These are phyloP conservation scores for Coelopa pilipes DNA, from an alignment of 2,888 invertebrate species.

Conservation along the genomic window DNA sequence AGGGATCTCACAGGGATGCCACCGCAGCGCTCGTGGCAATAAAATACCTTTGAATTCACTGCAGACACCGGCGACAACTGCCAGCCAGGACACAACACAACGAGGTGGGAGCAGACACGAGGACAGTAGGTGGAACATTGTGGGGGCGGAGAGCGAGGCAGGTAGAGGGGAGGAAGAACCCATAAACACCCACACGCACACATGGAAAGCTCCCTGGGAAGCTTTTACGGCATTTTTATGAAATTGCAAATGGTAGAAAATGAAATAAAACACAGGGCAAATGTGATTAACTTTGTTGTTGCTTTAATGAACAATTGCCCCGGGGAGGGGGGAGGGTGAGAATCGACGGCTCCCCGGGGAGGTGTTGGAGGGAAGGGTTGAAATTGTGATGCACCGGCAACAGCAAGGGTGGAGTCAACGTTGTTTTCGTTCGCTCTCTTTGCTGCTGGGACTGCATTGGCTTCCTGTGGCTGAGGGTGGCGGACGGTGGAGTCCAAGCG, in stretches of 20 bases:
- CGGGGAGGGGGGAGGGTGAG: neutral
- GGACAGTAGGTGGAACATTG: neutral
- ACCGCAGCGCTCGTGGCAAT: neutral
- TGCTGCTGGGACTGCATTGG: neutral
- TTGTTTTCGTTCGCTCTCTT: neutral
- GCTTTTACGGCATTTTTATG: slow-evolving; percentile 2
- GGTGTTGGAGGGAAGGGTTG: neutral
- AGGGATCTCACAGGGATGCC: too few species aligned
- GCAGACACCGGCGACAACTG: neutral
- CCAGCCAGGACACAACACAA: neutral
- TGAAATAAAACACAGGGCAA: neutral
- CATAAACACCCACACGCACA: neutral
- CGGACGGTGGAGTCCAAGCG: slow-evolving; percentile 7
- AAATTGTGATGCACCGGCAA: neutral
- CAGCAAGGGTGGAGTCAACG: neutral
- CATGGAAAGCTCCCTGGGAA: neutral
- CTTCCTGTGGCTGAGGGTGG: neutral
- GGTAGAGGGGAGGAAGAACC: neutral
- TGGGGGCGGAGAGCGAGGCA: neutral
- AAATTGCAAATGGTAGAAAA: neutral
- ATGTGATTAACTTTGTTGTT: slow-evolving; percentile 20
- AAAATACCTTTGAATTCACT: neutral
- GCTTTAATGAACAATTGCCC: neutral
- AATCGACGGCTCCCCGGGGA: neutral
- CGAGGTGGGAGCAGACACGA: too few species aligned